These are phyloP conservation scores for Acridotheres tristis DNA, from an alignment of 2,797 vertebrate genomes.

Conservation along the genomic window DNA sequence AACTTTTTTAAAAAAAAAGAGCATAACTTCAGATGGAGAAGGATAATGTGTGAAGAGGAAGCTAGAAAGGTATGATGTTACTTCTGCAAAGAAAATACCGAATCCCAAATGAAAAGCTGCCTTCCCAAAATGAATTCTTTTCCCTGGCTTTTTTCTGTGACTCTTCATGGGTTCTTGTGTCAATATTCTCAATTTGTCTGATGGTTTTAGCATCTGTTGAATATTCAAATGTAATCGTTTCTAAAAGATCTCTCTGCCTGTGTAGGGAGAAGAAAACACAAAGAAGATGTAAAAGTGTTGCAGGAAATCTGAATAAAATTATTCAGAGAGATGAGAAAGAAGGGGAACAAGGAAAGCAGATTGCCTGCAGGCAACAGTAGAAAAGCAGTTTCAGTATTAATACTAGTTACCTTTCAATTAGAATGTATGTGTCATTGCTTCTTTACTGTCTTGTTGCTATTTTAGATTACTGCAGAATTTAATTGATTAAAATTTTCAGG, in stretches of 20 bases:
- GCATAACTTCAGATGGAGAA: not conserved
- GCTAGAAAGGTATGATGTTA: not conserved
- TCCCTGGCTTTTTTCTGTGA: not conserved
- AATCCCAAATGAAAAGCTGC: not conserved
- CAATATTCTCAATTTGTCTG: not conserved
- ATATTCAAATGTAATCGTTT: not conserved
- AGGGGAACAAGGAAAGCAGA: not conserved
- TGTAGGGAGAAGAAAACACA: not conserved
- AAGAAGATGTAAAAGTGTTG: not conserved
- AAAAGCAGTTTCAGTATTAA: not conserved
- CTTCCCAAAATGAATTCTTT: fast-evolving
- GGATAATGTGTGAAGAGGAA: not conserved
- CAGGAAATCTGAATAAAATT: not conserved
- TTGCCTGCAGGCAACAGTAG: not conserved
- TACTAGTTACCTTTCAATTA: not conserved
- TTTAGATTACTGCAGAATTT: not conserved
- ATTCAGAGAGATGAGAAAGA: not conserved
- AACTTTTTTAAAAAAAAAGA: not conserved
- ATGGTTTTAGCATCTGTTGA: not conserved
- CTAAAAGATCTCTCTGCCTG: not conserved
- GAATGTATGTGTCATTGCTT: not conserved
- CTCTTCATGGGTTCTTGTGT: not conserved
- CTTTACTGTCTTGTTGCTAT: not conserved
- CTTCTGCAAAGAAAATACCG: not conserved
- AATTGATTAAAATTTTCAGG: not conserved